These are phyloP conservation scores for Podocnemis expansa DNA, from an alignment of 2,113 vertebrate genomes.

Conservation along the genomic window DNA sequence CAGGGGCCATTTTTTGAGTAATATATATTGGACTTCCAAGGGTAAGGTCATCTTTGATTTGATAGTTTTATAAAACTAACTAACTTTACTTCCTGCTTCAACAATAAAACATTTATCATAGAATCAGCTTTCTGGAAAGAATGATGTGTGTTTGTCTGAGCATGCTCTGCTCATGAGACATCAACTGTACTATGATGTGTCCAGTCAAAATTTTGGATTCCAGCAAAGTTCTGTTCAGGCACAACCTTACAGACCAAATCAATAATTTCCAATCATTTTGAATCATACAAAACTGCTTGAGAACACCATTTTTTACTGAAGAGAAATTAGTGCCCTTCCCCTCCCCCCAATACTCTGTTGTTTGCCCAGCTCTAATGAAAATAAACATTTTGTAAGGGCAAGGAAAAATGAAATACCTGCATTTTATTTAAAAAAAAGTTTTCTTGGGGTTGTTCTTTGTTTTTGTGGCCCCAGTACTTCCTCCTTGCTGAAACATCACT, in stretches of 20 bases:
- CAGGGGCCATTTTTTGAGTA: not conserved
- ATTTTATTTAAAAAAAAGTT: too few species aligned
- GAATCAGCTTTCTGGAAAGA: not conserved
- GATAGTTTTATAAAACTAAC: too few species aligned
- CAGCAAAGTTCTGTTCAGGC: not conserved
- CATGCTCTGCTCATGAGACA: not conserved
- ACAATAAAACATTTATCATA: too few species aligned
- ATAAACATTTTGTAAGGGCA: not conserved
- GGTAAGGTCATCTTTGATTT: too few species aligned
- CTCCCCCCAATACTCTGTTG: not conserved
- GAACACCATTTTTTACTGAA: too few species aligned
- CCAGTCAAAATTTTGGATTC: not conserved
- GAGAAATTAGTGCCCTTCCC: too few species aligned
- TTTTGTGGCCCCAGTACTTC: not conserved
- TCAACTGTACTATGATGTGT: not conserved
- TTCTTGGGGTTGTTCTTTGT: too few species aligned
- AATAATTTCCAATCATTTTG: not conserved
- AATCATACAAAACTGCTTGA: not conserved
- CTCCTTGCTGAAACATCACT: not conserved
- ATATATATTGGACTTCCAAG: not conserved
- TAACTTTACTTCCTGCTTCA: too few species aligned
- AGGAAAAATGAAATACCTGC: constrained; percentile 9
- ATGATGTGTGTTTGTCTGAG: too few species aligned
- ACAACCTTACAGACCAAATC: not conserved
- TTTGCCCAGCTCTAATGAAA: constrained; percentile 24